Percentiles rank a stretch among this genome's conserved stretches.
Conservation (phyloP, 2,797 vertebrate species). For the Lepus townsendii region DNA sequence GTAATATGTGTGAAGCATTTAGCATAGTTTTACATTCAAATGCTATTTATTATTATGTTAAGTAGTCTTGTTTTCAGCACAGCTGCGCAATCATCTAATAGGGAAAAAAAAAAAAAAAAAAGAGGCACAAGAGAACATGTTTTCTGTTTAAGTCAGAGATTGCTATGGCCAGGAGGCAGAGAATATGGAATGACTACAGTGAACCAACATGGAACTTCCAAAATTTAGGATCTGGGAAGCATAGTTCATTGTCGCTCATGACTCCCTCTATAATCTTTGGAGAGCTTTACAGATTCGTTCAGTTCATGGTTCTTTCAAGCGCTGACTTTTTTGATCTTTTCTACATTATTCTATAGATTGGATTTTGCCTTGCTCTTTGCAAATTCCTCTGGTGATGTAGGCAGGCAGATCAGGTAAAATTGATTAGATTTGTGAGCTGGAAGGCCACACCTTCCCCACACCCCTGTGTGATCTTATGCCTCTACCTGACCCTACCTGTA, state of each 20-base stretch:
- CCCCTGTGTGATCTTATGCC: too few species aligned
- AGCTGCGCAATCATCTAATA: not conserved
- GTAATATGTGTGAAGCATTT: not conserved
- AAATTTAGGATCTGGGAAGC: not conserved
- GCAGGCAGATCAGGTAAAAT: too few species aligned
- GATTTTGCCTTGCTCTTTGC: not conserved
- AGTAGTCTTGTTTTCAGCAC: not conserved
- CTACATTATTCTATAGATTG: not conserved
- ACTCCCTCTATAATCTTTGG: not conserved
- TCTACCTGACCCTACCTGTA: too few species aligned
- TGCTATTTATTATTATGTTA: constrained; percentile 15
- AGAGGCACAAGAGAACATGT: not conserved
- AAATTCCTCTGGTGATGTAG: not conserved
- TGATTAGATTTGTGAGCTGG: too few species aligned
- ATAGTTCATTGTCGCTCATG: not conserved
- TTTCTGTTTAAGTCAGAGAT: not conserved
- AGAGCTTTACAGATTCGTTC: constrained; percentile 10
- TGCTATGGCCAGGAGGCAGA: not conserved
- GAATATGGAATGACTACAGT: not conserved
- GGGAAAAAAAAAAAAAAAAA: not conserved
- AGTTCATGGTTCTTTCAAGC: constrained; percentile 16
- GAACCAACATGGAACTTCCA: not conserved
- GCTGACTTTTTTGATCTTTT: not conserved
- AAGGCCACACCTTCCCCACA: too few species aligned
- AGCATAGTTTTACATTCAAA: not conserved